Percentiles rank a stretch among this genome's conserved stretches.
Evolutionary conservation across 2,888 invertebrate genomes (phyloP).

Genomic region (Drosophila ezoana): DNA sequence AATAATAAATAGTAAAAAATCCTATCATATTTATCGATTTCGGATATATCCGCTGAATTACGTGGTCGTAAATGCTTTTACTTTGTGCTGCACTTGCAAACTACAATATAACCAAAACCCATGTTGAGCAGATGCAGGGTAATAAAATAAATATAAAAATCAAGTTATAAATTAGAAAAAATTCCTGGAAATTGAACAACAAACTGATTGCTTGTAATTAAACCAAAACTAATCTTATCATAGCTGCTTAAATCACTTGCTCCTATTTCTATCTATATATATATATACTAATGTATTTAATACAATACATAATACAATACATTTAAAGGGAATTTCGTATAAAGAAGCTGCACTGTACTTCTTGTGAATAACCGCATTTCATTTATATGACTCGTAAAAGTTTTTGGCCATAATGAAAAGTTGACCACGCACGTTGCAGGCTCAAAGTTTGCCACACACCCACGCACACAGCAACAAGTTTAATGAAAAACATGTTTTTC

Average conservation of each 20-base stretch:
- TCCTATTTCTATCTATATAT: neutral
- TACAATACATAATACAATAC: neutral
- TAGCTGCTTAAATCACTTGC: neutral
- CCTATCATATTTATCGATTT: too few relatives aligned
- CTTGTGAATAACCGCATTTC: conserved; percentile 17
- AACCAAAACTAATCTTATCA: conserved; percentile 24
- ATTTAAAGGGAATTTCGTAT: neutral
- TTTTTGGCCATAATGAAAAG: conserved; percentile 37
- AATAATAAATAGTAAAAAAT: too few relatives aligned
- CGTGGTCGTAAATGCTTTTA: too few relatives aligned
- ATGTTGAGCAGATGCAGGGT: neutral
- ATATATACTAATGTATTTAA: neutral
- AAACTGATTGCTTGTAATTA: neutral
- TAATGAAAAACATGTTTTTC: conserved; percentile 3
- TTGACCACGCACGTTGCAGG: conserved; percentile 27
- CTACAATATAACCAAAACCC: too few relatives aligned
- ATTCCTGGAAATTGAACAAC: neutral
- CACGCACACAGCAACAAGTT: conserved; percentile 34
- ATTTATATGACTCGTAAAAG: conserved; percentile 53
- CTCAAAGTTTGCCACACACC: neutral
- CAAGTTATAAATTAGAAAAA: conserved; percentile 6
- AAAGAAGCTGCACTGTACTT: neutral
- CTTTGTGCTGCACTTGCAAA: too few relatives aligned
- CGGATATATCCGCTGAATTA: too few relatives aligned
- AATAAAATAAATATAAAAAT: neutral